Percentiles rank a stretch among this genome's conserved stretches.
Conservation (phyloP, 2,113 vertebrate genomes). For the Cranoglanis bouderius region DNA sequence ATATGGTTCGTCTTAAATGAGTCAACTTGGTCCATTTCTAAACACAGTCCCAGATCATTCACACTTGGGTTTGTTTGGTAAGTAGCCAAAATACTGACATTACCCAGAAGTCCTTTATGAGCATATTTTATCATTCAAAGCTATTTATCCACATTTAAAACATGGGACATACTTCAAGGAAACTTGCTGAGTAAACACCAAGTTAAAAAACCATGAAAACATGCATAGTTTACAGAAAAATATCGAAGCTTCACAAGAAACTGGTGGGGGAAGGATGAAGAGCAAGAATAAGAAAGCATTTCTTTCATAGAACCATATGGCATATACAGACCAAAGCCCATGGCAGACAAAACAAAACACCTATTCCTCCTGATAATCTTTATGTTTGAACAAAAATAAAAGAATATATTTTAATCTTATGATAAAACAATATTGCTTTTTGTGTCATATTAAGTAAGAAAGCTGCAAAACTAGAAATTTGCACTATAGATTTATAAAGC, state of each 20-base stretch:
- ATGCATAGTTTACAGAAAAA: slow-evolving; percentile 32
- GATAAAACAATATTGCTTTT: neutral
- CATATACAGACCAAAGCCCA: neutral
- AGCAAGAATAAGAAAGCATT: slow-evolving; percentile 22
- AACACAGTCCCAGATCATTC: slow-evolving; percentile 62
- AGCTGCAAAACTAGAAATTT: neutral
- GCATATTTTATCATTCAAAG: slow-evolving; percentile 37
- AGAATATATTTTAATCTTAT: neutral
- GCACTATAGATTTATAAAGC: neutral
- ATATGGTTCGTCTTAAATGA: slow-evolving; percentile 66
- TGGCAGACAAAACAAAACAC: slow-evolving; percentile 10
- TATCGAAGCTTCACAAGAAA: slow-evolving; percentile 23
- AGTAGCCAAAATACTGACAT: slow-evolving; percentile 36
- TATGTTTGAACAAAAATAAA: slow-evolving; percentile 14
- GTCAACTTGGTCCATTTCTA: slow-evolving; percentile 54
- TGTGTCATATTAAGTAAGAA: neutral
- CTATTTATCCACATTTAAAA: slow-evolving; percentile 42
- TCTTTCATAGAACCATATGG: slow-evolving; percentile 23
- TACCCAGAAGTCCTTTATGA: slow-evolving; percentile 43
- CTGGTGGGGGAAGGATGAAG: slow-evolving; percentile 15
- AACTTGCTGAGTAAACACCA: slow-evolving; percentile 37
- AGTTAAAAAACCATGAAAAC: slow-evolving; percentile 34
- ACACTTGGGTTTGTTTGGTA: slow-evolving; percentile 55
- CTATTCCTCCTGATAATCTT: neutral
- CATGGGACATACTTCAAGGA: slow-evolving; percentile 37